Evolutionary conservation across 1,140 invertebrate species (phyloP).

Genomic region (Pteromalus puparum): DNA sequence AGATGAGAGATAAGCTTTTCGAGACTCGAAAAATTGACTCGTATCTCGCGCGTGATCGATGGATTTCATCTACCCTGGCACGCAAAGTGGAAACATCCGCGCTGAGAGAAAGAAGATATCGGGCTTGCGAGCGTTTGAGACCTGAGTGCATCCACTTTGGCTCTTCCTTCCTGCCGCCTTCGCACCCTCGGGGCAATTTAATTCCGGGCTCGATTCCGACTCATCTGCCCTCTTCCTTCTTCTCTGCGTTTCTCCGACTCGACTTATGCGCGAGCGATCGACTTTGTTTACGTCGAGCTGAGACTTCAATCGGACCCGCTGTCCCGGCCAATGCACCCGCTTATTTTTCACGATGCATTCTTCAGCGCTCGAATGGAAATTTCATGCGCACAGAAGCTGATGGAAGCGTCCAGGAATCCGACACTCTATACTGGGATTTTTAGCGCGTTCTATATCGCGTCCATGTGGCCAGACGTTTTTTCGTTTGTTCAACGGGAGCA

Average conservation of each 20-base stretch:
- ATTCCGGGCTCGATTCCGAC: constrained; percentile 16
- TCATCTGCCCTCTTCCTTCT: neutral
- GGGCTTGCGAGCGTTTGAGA: neutral
- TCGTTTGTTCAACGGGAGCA: neutral
- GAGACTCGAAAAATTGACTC: no score
- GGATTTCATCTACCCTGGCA: constrained; percentile 37
- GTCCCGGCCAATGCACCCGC: constrained; percentile 14
- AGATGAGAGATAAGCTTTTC: no score
- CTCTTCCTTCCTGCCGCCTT: constrained; percentile 18
- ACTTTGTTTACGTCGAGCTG: constrained; percentile 16
- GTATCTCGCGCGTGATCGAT: constrained; percentile 41
- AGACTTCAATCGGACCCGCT: constrained; percentile 1
- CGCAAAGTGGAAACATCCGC: constrained; percentile 37
- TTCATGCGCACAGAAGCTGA: neutral
- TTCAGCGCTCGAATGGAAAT: neutral
- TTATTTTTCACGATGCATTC: constrained; percentile 31
- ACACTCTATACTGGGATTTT: neutral
- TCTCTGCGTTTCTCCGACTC: neutral
- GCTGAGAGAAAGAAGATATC: constrained; percentile 41
- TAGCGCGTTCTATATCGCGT: neutral
- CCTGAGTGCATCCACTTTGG: constrained; percentile 43
- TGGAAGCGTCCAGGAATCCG: no score
- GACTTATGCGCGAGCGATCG: neutral
- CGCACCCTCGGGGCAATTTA: constrained; percentile 42
- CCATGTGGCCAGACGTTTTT: neutral